A percentile compares a stretch with the other conserved stretches of the same genome.
These are phyloP conservation scores for Solenopsis invicta DNA, from an alignment of 1,140 invertebrate genomes.

Conservation along the genomic window DNA sequence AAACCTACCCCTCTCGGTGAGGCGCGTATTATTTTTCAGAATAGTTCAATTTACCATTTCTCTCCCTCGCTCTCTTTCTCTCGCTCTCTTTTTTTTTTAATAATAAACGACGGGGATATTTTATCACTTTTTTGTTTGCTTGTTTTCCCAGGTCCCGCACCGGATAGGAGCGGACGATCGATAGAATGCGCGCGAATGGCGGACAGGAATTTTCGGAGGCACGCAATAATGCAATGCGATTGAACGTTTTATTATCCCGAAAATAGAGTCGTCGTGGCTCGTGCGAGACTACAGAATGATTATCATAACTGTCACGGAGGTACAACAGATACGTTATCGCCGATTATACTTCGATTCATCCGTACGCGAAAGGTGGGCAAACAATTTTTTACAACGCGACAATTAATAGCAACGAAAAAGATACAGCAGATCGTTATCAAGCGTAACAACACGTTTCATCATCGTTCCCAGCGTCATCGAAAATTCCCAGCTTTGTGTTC, in stretches of 20 bases:
- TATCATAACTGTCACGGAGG: constrained; percentile 66
- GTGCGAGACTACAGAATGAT: constrained; percentile 42
- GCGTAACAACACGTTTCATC: background rate
- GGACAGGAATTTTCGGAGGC: constrained; percentile 62
- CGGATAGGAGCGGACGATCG: constrained; percentile 44
- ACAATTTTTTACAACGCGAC: constrained; percentile 39
- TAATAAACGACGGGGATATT: constrained; percentile 61
- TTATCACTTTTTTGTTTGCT: constrained; percentile 63
- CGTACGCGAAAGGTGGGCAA: constrained; percentile 26
- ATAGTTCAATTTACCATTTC: constrained; percentile 53
- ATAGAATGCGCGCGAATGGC: constrained; percentile 57
- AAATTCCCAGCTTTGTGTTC: constrained; percentile 2
- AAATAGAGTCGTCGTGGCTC: constrained; percentile 38
- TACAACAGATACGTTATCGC: constrained; percentile 68
- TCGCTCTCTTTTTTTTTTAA: constrained; percentile 17
- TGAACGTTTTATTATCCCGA: constrained; percentile 53
- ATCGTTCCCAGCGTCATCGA: background rate
- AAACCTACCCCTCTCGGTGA: constrained; percentile 6
- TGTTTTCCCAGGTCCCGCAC: constrained; percentile 28
- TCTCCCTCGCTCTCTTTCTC: background rate
- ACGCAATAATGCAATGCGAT: constrained; percentile 56
- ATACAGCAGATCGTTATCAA: background rate
- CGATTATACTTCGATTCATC: constrained; percentile 41
- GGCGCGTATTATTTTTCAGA: constrained; percentile 54
- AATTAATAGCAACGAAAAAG: constrained; percentile 22